Conservation (phyloP, 2,113 vertebrate genomes). For the Salminus brasiliensis region DNA sequence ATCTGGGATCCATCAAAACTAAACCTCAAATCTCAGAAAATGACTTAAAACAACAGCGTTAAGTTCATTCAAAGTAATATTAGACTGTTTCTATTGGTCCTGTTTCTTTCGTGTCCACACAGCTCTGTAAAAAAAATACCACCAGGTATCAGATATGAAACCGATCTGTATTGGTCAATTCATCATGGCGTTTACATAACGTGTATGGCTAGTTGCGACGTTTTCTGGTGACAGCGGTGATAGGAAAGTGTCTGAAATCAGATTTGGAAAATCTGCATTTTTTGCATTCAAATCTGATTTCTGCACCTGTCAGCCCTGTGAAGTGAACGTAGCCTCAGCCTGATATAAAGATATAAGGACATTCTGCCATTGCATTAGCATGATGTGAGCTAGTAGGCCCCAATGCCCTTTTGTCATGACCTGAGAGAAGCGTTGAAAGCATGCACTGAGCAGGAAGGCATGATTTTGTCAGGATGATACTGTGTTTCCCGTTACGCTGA, state of each 20-base stretch:
- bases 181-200: too few relatives aligned
- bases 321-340: background rate
- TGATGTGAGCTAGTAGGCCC: background rate
- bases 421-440: conserved; percentile 14
- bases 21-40: too few relatives aligned
- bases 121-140: too few relatives aligned
- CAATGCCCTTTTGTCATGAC: background rate
- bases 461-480: conserved; percentile 60
- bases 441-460: conserved; percentile 48
- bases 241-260: background rate
- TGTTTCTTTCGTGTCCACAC: too few relatives aligned
- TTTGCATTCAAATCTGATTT: background rate
- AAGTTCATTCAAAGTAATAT: too few relatives aligned
- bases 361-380: background rate
- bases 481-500: conserved; percentile 70
- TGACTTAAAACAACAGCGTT: too few relatives aligned
- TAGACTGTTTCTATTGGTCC: too few relatives aligned
- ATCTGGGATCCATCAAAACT: too few relatives aligned
- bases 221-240: background rate
- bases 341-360: background rate
- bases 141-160: background rate
- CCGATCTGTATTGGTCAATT: background rate
- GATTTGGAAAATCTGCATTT: background rate
- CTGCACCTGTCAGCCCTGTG: background rate
- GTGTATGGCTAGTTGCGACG: too few relatives aligned